These are phyloP conservation scores for Villa cingulata DNA, from an alignment of 2,888 invertebrate genomes.

Conservation along the genomic window DNA sequence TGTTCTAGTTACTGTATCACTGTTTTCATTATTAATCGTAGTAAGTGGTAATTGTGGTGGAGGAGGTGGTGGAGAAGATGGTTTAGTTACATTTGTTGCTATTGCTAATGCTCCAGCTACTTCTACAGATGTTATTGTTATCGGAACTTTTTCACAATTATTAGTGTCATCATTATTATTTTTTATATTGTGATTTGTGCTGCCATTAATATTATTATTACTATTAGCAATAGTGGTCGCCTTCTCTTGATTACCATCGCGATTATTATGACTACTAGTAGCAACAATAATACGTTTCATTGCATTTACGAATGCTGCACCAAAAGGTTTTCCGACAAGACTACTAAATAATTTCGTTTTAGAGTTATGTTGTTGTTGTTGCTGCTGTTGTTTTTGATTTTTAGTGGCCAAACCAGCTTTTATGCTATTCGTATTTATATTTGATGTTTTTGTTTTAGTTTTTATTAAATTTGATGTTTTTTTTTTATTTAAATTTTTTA, in stretches of 20 bases:
- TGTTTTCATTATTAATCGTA: too few species aligned
- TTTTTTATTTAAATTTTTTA: neutral
- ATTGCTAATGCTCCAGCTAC: neutral
- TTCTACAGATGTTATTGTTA: neutral
- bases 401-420: too few species aligned
- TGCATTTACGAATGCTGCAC: slow-evolving; percentile 5
- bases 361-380: neutral
- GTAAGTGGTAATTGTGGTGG: neutral
- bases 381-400: neutral
- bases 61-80: too few species aligned
- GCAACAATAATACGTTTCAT: slow-evolving; percentile 8
- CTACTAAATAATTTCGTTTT: slow-evolving; percentile 2
- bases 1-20: too few species aligned
- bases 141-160: neutral
- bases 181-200: neutral
- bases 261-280: neutral
- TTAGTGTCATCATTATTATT: slow-evolving; percentile 1
- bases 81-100: too few species aligned
- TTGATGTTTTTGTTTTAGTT: neutral
- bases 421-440: neutral
- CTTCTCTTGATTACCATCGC: neutral
- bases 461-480: neutral
- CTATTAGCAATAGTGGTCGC: neutral
- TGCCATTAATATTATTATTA: neutral
- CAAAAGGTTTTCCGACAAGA: slow-evolving; percentile 4